Conservation (phyloP, 92 coral and sea anemone species). For the Phenganax stokvisi region DNA sequence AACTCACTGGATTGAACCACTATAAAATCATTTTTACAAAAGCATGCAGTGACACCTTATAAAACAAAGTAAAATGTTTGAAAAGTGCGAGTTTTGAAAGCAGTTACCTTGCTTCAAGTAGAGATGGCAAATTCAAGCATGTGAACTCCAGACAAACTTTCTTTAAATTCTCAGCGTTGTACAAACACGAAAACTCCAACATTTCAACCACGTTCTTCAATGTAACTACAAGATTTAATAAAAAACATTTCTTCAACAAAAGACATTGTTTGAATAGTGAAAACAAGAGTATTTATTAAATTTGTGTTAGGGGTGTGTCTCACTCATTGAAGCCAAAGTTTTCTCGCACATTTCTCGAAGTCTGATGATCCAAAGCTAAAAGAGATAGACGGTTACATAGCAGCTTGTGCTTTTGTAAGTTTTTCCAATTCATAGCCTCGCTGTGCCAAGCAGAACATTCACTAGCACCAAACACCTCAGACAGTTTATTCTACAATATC, state of each 20-base stretch:
- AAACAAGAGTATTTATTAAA: not conserved
- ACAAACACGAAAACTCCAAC: conserved; percentile 73
- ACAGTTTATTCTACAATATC: not conserved
- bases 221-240: conserved; percentile 50
- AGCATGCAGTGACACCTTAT: not conserved
- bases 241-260: not conserved
- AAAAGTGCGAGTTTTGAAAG: not conserved
- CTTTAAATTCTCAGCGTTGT: conserved; percentile 74
- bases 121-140: conserved; percentile 56
- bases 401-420: no score
- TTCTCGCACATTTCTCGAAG: conserved; percentile 76
- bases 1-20: not conserved
- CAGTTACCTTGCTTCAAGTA: conserved; percentile 77
- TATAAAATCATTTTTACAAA: not conserved
- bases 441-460: no score
- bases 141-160: conserved; percentile 70
- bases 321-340: conserved; percentile 65
- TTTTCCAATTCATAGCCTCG: no score
- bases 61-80: not conserved
- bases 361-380: conserved; percentile 67
- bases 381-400: not conserved
- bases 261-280: not conserved
- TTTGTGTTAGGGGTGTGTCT: no score
- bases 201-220: conserved; percentile 69
- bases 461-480: not conserved